A percentile compares a stretch with the other conserved stretches of the same genome.
Conservation (phyloP, 2,113 vertebrate species). For the Trichomycterus rosablanca region DNA sequence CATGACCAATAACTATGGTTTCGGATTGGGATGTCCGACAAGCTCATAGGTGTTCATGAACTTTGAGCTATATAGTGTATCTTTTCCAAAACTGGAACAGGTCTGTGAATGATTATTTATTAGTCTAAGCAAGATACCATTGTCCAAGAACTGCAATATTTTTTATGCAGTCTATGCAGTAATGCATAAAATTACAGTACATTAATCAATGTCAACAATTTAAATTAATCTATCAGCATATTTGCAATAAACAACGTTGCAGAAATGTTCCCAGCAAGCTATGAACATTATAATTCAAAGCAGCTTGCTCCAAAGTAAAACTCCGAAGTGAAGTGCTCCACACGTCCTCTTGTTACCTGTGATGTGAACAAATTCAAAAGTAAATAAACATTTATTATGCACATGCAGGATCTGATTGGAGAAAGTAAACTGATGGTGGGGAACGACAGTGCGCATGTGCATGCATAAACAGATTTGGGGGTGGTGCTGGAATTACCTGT, state of each 20-base stretch:
- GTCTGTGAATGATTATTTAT: too few species aligned
- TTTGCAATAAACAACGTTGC: slow-evolving; percentile 27
- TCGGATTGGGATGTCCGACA: too few species aligned
- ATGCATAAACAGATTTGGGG: slow-evolving; percentile 73
- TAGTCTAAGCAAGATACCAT: too few species aligned
- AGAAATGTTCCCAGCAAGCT: slow-evolving; percentile 23
- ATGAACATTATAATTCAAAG: slow-evolving; percentile 30
- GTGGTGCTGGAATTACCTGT: slow-evolving; percentile 75
- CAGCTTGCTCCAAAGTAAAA: slow-evolving; percentile 49
- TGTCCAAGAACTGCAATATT: too few species aligned
- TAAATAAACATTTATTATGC: slow-evolving; percentile 70
- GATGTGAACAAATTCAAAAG: slow-evolving; percentile 45
- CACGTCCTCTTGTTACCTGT: slow-evolving; percentile 40
- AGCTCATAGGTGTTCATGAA: too few species aligned
- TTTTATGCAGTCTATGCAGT: too few species aligned
- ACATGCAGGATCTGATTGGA: slow-evolving; percentile 65
- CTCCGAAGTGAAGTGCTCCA: slow-evolving; percentile 58
- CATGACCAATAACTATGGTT: too few species aligned
- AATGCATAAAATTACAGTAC: too few species aligned
- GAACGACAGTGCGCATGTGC: slow-evolving; percentile 54
- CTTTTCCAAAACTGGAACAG: too few species aligned
- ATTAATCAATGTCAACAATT: slow-evolving; percentile 13
- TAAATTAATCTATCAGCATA: slow-evolving; percentile 25
- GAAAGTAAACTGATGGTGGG: slow-evolving; percentile 60
- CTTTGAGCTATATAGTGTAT: too few species aligned